Conservation (phyloP, 2,888 invertebrate genomes). For the Ectemnius continuus region DNA sequence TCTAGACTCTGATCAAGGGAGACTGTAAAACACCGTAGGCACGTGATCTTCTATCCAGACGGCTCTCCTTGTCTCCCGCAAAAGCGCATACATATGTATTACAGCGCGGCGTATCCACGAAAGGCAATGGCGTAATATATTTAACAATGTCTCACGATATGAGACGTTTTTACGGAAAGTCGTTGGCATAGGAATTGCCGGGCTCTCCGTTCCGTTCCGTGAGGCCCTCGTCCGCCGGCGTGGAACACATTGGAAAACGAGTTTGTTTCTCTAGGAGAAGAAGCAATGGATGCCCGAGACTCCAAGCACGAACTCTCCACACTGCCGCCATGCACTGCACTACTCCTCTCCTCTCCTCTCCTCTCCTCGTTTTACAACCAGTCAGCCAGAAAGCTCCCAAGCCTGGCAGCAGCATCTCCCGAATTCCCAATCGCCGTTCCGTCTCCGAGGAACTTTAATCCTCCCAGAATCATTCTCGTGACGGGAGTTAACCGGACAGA, state of each 20-base stretch:
- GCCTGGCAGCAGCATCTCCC: constrained; percentile 41
- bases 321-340: background rate
- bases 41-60: constrained; percentile 59
- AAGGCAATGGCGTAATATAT: constrained; percentile 65
- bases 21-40: constrained; percentile 59
- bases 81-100: constrained; percentile 57
- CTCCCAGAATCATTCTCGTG: constrained; percentile 19
- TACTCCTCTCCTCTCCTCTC: too few relatives aligned
- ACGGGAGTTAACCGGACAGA: background rate
- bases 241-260: constrained; percentile 61
- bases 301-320: background rate
- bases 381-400: constrained; percentile 22
- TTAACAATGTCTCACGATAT: constrained; percentile 68
- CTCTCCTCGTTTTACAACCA: constrained; percentile 60
- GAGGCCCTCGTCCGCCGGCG: too few relatives aligned
- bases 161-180: constrained; percentile 73
- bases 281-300: background rate
- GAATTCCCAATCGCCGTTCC: constrained; percentile 33
- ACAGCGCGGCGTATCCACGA: constrained; percentile 38
- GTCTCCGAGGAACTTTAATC: constrained; percentile 41
- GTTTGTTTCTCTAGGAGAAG: constrained; percentile 56
- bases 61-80: constrained; percentile 27
- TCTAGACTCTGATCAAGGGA: constrained; percentile 61
- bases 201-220: constrained; percentile 40
- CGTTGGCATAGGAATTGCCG: constrained; percentile 75